Evolutionary conservation across 2,888 invertebrate species (phyloP).

Genomic region (Caenorhabditis drosophilae): DNA sequence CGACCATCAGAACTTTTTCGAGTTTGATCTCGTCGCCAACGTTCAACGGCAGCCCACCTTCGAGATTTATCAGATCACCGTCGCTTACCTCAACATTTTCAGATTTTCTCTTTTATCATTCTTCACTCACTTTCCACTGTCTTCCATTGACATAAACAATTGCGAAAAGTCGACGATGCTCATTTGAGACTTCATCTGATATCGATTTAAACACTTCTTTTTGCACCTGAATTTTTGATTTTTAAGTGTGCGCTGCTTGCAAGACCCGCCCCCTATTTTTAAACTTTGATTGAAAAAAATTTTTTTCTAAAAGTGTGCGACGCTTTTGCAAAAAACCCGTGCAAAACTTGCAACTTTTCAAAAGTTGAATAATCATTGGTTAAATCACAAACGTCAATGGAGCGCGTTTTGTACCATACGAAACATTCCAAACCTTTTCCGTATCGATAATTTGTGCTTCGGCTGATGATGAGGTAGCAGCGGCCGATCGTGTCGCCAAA

Average conservation of each 20-base stretch:
- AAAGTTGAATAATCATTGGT: too few species aligned
- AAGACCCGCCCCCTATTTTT: too few species aligned
- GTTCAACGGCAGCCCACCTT: slow-evolving; percentile 70
- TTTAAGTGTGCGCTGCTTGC: background rate
- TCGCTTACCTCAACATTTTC: slow-evolving; percentile 29
- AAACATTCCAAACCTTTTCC: too few species aligned
- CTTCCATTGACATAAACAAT: slow-evolving; percentile 70
- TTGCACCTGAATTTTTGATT: slow-evolving; percentile 9
- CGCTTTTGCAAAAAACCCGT: too few species aligned
- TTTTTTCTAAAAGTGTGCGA: too few species aligned
- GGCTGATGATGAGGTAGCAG: slow-evolving; percentile 2
- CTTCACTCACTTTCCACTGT: slow-evolving; percentile 70
- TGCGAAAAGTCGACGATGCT: slow-evolving; percentile 71
- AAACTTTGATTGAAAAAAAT: background rate
- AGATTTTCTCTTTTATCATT: background rate
- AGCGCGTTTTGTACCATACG: too few species aligned
- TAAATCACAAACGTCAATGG: too few species aligned
- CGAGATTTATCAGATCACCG: slow-evolving; percentile 70
- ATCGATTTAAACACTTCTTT: slow-evolving; percentile 50
- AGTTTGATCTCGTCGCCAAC: slow-evolving; percentile 71
- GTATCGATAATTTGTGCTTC: slow-evolving; percentile 27
- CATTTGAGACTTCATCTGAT: slow-evolving; percentile 50
- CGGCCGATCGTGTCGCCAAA: background rate
- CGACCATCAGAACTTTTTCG: slow-evolving; percentile 72
- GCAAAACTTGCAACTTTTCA: too few species aligned